Percentiles rank a stretch among this genome's conserved stretches.
Conservation (phyloP, 2,888 invertebrate species). For the Alentia gelatinosa region DNA sequence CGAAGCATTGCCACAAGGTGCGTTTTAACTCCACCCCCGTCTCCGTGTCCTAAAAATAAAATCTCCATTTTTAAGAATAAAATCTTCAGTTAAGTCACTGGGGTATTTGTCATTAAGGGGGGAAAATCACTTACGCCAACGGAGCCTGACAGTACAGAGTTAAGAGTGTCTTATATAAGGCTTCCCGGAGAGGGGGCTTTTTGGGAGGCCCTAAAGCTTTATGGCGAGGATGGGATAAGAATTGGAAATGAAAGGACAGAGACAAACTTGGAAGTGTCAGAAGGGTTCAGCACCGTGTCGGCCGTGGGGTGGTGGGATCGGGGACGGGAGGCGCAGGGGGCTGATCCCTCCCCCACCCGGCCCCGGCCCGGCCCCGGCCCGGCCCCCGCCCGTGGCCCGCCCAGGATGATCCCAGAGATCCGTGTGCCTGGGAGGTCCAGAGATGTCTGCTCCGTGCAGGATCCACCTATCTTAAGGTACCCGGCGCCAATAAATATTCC, state of each 20-base stretch:
- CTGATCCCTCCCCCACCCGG: background rate
- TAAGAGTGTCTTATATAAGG: background rate
- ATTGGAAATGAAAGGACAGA: constrained; percentile 50
- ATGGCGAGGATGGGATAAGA: constrained; percentile 5
- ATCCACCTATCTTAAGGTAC: no score
- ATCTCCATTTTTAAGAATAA: no score
- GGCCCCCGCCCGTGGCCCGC: background rate
- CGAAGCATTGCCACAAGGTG: no score
- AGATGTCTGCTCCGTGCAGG: no score
- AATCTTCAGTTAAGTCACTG: no score
- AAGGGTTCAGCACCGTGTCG: constrained; percentile 6
- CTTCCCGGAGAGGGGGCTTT: background rate
- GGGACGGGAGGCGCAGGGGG: background rate
- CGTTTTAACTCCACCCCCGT: no score
- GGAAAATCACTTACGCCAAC: no score
- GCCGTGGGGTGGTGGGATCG: constrained; percentile 17
- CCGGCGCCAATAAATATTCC: background rate
- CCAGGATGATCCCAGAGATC: background rate
- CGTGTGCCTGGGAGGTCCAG: constrained; percentile 10
- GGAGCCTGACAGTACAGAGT: background rate
- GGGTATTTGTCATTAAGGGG: no score
- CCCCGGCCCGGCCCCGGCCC: background rate
- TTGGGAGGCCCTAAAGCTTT: background rate
- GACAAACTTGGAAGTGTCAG: constrained; percentile 46
- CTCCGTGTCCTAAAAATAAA: no score